A percentile compares a stretch with the other conserved stretches of the same genome.
phyloP scores from a whole-genome alignment of 2,797 vertebrate genomes.

The Leucoraja ocellata region DNA sequence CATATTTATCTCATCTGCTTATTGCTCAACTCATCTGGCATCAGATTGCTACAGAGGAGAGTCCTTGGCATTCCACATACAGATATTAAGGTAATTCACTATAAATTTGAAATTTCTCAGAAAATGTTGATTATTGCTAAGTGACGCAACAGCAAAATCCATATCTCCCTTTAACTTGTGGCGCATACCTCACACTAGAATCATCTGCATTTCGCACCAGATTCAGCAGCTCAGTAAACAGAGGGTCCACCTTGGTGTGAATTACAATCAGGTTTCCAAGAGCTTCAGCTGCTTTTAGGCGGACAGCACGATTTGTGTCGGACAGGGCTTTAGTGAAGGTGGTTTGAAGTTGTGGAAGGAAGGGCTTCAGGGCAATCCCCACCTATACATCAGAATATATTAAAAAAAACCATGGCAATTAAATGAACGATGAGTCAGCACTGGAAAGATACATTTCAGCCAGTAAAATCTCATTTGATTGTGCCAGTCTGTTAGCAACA shows the following conservation, averaged over 20 bases:
- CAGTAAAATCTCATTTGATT: background rate
- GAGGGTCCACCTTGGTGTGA: constrained; percentile 90
- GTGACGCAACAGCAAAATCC: background rate
- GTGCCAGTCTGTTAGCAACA: background rate
- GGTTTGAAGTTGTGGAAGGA: constrained; percentile 94
- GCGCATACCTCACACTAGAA: constrained; percentile 77
- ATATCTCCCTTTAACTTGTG: background rate
- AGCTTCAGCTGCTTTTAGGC: constrained; percentile 85
- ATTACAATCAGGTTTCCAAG: constrained; percentile 90
- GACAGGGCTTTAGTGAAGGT: constrained; percentile 95
- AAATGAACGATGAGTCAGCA: background rate
- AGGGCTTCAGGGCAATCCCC: constrained; percentile 90
- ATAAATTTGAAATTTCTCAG: background rate
- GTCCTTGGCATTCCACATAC: no score
- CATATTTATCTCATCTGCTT: background rate
- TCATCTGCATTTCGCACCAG: constrained; percentile 87
- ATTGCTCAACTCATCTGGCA: background rate
- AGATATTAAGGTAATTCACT: background rate
- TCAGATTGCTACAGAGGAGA: no score
- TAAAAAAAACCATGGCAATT: background rate
- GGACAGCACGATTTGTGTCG: constrained; percentile 83
- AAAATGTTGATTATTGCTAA: background rate
- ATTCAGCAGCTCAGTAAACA: constrained; percentile 83
- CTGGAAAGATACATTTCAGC: background rate
- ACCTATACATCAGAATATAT: constrained; percentile 60